Evolutionary conservation across 2,888 invertebrate species (phyloP).

Genomic region (Dynastes maya): DNA sequence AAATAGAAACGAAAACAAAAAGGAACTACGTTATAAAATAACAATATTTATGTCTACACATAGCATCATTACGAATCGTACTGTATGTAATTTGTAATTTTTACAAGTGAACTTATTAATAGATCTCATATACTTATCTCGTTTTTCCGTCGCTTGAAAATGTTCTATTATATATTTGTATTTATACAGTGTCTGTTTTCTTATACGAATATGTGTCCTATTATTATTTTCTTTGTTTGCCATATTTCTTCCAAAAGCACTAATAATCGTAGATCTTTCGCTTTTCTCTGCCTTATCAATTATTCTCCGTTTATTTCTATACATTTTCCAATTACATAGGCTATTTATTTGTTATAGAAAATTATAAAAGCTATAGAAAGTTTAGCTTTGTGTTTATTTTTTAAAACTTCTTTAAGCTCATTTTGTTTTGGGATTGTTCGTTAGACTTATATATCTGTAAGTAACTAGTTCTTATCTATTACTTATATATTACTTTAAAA

Average conservation of each 20-base stretch:
- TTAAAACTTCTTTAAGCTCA: conserved; percentile 62
- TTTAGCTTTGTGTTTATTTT: conserved; percentile 36
- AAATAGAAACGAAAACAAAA: neutral
- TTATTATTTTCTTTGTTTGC: neutral
- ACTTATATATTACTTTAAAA: conserved; percentile 16
- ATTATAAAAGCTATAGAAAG: conserved; percentile 64
- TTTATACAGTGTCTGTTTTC: neutral
- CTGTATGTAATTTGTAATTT: neutral
- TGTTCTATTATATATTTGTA: conserved; percentile 7
- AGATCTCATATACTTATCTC: neutral
- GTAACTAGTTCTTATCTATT: neutral
- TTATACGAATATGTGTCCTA: neutral
- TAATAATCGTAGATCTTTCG: conserved; percentile 38
- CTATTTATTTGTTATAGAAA: conserved; percentile 58
- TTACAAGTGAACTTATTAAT: conserved; percentile 6
- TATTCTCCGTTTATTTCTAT: conserved; percentile 36
- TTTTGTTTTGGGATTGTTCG: conserved; percentile 55
- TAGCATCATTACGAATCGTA: neutral
- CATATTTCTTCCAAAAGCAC: conserved; percentile 53
- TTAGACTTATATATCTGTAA: conserved; percentile 51
- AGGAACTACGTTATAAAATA: neutral
- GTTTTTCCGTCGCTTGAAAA: neutral
- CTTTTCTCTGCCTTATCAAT: conserved; percentile 41
- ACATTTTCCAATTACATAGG: too few species aligned
- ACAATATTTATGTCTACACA: neutral